Conservation (phyloP, 2,797 vertebrate species). For the Meriones psammophilus region DNA sequence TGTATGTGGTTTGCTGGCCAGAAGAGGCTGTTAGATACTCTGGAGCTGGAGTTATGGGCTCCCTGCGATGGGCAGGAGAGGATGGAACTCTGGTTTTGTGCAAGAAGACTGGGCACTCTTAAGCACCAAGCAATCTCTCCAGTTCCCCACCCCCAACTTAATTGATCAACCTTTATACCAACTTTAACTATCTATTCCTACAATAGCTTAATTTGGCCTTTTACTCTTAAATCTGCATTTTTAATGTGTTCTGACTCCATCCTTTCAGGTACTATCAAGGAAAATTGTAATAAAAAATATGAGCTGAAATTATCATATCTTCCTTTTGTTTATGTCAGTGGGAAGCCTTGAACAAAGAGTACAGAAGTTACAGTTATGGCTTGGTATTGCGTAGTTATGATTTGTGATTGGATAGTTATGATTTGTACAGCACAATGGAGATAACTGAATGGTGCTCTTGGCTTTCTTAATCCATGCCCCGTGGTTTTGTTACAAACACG, state of each 20-base stretch:
- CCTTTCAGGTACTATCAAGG: constrained; percentile 17
- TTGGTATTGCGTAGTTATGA: constrained; percentile 13
- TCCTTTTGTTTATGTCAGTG: not conserved
- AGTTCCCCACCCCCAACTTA: not conserved
- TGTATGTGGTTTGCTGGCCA: not conserved
- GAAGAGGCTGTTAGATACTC: not conserved
- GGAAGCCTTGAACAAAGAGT: not conserved
- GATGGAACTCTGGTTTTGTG: not conserved
- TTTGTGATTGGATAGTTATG: constrained; percentile 1
- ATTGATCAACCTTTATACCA: constrained; percentile 19
- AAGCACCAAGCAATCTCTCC: not conserved
- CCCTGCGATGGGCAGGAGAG: not conserved
- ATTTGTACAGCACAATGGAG: constrained; percentile 38
- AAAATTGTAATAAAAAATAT: constrained; percentile 30
- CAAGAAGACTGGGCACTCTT: not conserved
- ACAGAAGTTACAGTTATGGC: not conserved
- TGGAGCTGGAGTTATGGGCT: not conserved
- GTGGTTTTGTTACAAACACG: constrained; percentile 6
- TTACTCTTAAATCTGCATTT: constrained; percentile 42
- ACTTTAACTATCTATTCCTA: constrained; percentile 23
- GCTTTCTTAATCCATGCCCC: constrained; percentile 18
- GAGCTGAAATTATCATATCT: constrained; percentile 5
- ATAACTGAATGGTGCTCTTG: not conserved
- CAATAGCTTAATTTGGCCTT: not conserved
- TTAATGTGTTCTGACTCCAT: constrained; percentile 3